A percentile compares a stretch with the other conserved stretches of the same genome.
Evolutionary conservation across 2,113 vertebrate species (phyloP).

Genomic region (Percina caprodes): DNA sequence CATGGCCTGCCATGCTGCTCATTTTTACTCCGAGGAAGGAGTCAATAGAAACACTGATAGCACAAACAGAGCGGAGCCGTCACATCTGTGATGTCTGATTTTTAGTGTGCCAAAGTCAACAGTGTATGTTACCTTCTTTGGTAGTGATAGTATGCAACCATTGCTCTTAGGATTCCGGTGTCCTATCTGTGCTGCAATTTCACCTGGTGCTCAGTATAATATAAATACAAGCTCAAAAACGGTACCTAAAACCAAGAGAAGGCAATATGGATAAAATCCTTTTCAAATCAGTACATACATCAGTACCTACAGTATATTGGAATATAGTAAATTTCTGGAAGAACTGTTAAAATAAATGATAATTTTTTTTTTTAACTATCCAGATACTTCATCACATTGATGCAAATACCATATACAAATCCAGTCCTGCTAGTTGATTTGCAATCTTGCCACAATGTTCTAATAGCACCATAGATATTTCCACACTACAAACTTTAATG

Average conservation of each 20-base stretch:
- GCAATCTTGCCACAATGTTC: neutral
- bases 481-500: neutral
- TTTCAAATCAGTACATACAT: neutral
- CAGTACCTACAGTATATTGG: neutral
- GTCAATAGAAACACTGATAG: neutral
- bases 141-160: neutral
- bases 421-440: neutral
- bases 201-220: neutral
- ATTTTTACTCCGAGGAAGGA: constrained; percentile 68
- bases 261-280: neutral
- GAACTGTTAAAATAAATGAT: no score
- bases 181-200: neutral
- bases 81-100: constrained; percentile 16
- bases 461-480: neutral
- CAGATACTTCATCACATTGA: neutral
- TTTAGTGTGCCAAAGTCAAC: neutral
- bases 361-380: neutral
- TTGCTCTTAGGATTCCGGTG: neutral
- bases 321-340: neutral
- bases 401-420: neutral
- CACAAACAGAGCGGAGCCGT: neutral
- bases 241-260: neutral
- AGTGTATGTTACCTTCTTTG: neutral
- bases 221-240: neutral
- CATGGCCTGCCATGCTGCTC: constrained; percentile 75